These are phyloP conservation scores for Diploscapter pachys DNA, from an alignment of 1,140 invertebrate genomes.

Conservation along the genomic window DNA sequence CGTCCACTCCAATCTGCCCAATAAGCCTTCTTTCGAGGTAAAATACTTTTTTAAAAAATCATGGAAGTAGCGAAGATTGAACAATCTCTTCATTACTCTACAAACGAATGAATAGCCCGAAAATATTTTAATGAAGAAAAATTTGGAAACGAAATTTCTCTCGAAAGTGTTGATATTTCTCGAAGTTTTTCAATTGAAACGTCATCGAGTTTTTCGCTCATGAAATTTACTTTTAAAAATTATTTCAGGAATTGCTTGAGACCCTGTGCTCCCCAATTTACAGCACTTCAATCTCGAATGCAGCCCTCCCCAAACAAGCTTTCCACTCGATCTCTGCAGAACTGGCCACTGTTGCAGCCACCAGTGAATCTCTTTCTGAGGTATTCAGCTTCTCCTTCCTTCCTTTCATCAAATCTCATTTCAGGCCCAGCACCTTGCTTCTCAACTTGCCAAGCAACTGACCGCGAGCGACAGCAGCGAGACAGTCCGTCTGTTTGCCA, in stretches of 20 bases:
- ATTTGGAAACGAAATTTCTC: no score
- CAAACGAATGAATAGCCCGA: no score
- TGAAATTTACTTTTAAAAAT: no score
- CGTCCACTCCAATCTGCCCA: conserved; percentile 69
- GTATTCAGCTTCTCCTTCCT: conserved; percentile 1
- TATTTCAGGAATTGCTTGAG: conserved; percentile 67
- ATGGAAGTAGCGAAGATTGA: no score
- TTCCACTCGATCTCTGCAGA: conserved; percentile 32
- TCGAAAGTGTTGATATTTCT: no score
- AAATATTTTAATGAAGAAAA: no score
- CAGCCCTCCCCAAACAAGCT: conserved; percentile 63
- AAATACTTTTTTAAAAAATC: no score
- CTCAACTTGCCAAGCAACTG: conserved; percentile 60
- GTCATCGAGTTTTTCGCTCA: no score
- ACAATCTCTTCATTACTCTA: no score
- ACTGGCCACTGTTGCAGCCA: conserved; percentile 42
- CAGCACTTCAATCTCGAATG: conserved; percentile 46
- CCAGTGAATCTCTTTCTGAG: conserved; percentile 23
- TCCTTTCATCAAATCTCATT: no score
- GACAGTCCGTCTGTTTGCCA: conserved; percentile 74
- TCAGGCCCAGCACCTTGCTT: conserved; percentile 11
- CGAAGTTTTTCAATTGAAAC: no score
- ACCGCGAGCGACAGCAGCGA: conserved; percentile 5
- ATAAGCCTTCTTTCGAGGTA: conserved; percentile 56
- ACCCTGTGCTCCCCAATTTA: conserved; percentile 68